These are phyloP conservation scores for Etheostoma nigrum DNA, from an alignment of 2,797 vertebrate species.

Conservation along the genomic window DNA sequence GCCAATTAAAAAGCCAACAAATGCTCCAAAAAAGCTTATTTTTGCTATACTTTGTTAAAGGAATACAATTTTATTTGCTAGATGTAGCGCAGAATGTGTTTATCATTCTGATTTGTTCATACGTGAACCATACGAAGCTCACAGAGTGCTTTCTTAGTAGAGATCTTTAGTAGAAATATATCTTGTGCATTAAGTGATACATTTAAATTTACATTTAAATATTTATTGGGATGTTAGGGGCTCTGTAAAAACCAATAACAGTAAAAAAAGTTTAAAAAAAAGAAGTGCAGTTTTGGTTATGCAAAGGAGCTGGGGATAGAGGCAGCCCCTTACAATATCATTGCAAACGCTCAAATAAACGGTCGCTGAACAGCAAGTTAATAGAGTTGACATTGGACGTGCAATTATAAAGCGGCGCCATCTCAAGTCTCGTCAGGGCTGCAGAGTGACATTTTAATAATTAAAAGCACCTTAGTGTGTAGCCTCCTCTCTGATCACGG, in stretches of 20 bases:
- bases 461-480: background rate
- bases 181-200: background rate
- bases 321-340: background rate
- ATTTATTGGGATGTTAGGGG: background rate
- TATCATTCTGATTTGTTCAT: background rate
- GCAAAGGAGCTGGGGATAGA: background rate
- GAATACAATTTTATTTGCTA: background rate
- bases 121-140: background rate
- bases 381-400: background rate
- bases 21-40: background rate
- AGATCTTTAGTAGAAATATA: background rate
- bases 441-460: background rate
- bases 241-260: background rate
- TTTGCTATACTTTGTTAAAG: background rate
- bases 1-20: too few species aligned
- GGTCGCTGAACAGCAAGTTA: background rate
- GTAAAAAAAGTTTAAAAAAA: too few species aligned
- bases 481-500: conserved; percentile 41
- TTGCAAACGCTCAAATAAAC: background rate
- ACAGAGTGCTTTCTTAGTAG: background rate
- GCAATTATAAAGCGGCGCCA: background rate
- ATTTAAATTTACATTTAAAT: background rate
- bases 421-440: background rate
- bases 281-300: background rate
- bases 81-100: background rate